Base-by-base conservation (phyloP, 2,113 vertebrate genomes). In the Cebus imitator region DNA sequence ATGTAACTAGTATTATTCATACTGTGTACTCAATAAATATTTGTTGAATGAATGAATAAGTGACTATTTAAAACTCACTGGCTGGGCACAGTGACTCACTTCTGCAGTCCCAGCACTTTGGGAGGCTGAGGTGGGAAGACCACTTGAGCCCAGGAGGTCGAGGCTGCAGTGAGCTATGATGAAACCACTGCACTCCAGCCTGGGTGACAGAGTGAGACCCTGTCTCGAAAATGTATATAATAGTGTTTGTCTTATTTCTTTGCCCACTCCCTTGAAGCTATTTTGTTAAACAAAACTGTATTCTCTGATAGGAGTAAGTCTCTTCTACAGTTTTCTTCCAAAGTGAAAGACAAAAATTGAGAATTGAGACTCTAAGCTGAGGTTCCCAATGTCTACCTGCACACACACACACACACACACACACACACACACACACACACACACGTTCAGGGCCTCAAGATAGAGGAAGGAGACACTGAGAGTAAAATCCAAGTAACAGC, bases 31-130 rank as follows among this genome's bases (percentile, higher is more conserved):
- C 84, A 90, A 76, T 78, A 82, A 89, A 86, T 92, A 80, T 64
- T 95, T 75, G 70, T 91, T 90, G 21, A 94, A 78, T 92, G 52
- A 89, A 64, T 35, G 64, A 84, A 35, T 73, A 37, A 92, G 43
- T 80, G 14, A 90, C 52, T 80, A 70, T 78, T 93, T 91, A 82
- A 97, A 95, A 48, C 13, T 21, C 30, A 68, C 11, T 94, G 81
- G 43, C 40, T 17, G 43, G 43, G 43, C 14, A 8, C 43, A 48
- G 25, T 48, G 73, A 14, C 43, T 76, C 13, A 9, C 23, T 14
- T 27, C 73, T 45, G 73, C 16, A 76, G 43, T 45, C 73, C 43
- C 43, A 48, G 10, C 13, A 45, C 7, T 76, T 76, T 8, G 73
- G 73, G 43, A 76, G 43, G 73, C 43, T 76, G 43, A 76, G 27